phyloP scores from a whole-genome alignment of 2,113 vertebrate species.

The Spea multiplicata region DNA sequence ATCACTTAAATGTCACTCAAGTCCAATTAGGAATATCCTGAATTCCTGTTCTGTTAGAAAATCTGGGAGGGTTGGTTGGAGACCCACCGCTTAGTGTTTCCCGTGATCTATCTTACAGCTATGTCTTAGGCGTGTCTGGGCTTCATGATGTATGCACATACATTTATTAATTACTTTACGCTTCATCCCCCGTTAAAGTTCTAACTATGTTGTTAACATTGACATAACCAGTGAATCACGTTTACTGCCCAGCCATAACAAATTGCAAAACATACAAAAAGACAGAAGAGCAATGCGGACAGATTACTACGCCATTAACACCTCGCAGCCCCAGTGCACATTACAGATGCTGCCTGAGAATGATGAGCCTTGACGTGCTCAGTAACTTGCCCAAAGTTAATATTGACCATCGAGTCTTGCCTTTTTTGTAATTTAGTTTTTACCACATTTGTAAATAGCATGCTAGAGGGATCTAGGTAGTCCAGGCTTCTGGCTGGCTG shows the following conservation, averaged over 20 bases:
- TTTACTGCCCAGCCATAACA: background rate
- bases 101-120: background rate
- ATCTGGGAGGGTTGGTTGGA: background rate
- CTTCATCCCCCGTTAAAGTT: background rate
- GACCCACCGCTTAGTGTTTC: background rate
- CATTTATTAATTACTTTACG: background rate
- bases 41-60: background rate
- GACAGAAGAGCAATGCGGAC: background rate
- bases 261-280: no score
- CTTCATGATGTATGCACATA: background rate
- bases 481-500: no score
- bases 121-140: background rate
- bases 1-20: background rate
- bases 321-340: background rate
- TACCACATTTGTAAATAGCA: no score
- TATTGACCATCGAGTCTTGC: no score
- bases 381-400: no score
- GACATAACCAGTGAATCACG: background rate
- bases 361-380: no score
- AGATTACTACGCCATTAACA: background rate
- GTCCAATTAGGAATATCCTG: background rate
- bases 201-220: background rate
- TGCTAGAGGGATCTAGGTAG: no score
- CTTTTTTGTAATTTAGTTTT: no score
- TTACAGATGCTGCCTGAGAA: background rate